Conservation (phyloP, 2,888 invertebrate genomes). For the Baccha elongata region DNA sequence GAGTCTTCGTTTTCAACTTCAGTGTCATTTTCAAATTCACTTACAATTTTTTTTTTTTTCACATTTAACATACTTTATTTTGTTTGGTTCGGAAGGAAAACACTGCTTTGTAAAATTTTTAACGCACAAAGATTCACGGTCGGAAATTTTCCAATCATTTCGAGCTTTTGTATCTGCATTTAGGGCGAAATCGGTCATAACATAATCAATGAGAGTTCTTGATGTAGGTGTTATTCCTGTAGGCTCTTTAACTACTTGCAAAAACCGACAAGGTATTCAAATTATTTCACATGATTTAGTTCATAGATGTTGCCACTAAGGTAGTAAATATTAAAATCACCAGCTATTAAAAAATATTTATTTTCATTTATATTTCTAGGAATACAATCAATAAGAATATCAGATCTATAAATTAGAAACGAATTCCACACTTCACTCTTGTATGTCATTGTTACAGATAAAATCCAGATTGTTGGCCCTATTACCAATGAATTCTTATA, state of each 20-base stretch:
- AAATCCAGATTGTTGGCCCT: constrained; percentile 1
- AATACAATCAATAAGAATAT: not conserved
- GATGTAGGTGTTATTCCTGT: not conserved
- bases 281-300: not conserved
- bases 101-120: not conserved
- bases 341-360: too few relatives aligned
- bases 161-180: not conserved
- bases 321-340: too few relatives aligned
- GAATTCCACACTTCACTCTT: not conserved
- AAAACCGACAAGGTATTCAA: not conserved
- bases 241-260: not conserved
- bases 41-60: not conserved
- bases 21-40: not conserved
- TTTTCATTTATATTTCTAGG: not conserved
- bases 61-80: not conserved
- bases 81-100: not conserved
- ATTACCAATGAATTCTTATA: too few relatives aligned
- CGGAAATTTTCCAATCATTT: too few relatives aligned
- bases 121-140: not conserved
- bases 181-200: not conserved
- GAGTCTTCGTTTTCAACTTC: not conserved
- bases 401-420: not conserved
- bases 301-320: not conserved
- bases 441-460: not conserved
- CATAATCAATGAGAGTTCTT: not conserved